These are phyloP conservation scores for Calliscelio sp. DNA, from an alignment of 2,888 invertebrate species.

Conservation along the genomic window DNA sequence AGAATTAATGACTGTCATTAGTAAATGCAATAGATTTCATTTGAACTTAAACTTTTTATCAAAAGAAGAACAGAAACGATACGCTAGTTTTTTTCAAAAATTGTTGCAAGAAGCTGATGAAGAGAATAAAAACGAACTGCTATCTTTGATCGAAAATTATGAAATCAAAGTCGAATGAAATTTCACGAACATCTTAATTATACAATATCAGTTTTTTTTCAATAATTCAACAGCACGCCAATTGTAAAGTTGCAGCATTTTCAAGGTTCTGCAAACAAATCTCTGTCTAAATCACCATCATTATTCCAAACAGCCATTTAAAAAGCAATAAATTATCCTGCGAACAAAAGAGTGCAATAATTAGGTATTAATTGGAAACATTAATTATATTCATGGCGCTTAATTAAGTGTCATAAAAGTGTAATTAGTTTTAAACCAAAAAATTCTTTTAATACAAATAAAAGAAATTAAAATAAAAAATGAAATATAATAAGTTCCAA, in stretches of 20 bases:
- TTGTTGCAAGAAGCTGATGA: neutral
- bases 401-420: no score
- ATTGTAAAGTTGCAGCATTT: neutral
- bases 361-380: no score
- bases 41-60: slow-evolving; percentile 79
- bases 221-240: neutral
- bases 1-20: slow-evolving; percentile 78
- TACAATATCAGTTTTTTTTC: neutral
- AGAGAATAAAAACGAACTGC: neutral
- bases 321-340: slow-evolving; percentile 19
- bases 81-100: slow-evolving; percentile 13
- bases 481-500: no score
- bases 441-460: no score
- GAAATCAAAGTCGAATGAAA: neutral
- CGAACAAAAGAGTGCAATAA: no score
- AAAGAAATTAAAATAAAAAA: no score
- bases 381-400: no score
- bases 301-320: slow-evolving; percentile 19
- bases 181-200: neutral
- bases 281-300: neutral
- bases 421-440: no score
- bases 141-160: neutral
- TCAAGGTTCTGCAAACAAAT: slow-evolving; percentile 3
- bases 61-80: no score
- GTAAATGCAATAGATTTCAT: slow-evolving; percentile 80